Percentiles rank a stretch among this genome's conserved stretches.
Evolutionary conservation across 2,113 vertebrate species (phyloP).

Genomic region (Cygnus buccinator): DNA sequence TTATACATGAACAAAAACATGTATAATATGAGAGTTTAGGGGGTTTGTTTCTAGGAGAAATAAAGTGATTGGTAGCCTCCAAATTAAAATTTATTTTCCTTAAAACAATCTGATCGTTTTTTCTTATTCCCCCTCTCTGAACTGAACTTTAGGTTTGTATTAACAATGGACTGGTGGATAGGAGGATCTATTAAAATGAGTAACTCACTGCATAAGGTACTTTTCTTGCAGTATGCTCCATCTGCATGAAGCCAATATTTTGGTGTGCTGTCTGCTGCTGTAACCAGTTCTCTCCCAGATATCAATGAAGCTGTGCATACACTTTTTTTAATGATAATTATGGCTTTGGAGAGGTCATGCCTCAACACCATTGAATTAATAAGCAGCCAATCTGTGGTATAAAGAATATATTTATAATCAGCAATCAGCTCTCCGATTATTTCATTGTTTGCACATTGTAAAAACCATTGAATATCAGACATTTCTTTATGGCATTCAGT

Average conservation of each 20-base stretch:
- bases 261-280: conserved; percentile 56
- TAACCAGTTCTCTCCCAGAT: conserved; percentile 58
- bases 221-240: conserved; percentile 60
- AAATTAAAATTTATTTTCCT: conserved; percentile 71
- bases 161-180: conserved; percentile 53
- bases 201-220: background rate
- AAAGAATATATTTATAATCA: conserved; percentile 27
- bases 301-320: background rate
- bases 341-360: conserved; percentile 31
- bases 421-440: background rate
- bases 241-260: conserved; percentile 58
- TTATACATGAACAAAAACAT: background rate
- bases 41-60: background rate
- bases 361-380: conserved; percentile 42
- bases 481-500: background rate
- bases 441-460: conserved; percentile 5
- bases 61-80: conserved; percentile 47
- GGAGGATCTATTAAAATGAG: conserved; percentile 52
- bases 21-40: background rate
- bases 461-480: background rate
- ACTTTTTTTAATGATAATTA: conserved; percentile 31
- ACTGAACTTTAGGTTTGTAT: conserved; percentile 55
- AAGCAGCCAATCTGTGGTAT: conserved; percentile 25
- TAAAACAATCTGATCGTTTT: conserved; percentile 51
- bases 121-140: background rate